A percentile compares a stretch with the other conserved stretches of the same genome.
These are phyloP conservation scores for Peromyscus polionotus DNA, from an alignment of 2,113 vertebrate genomes.

Conservation along the genomic window DNA sequence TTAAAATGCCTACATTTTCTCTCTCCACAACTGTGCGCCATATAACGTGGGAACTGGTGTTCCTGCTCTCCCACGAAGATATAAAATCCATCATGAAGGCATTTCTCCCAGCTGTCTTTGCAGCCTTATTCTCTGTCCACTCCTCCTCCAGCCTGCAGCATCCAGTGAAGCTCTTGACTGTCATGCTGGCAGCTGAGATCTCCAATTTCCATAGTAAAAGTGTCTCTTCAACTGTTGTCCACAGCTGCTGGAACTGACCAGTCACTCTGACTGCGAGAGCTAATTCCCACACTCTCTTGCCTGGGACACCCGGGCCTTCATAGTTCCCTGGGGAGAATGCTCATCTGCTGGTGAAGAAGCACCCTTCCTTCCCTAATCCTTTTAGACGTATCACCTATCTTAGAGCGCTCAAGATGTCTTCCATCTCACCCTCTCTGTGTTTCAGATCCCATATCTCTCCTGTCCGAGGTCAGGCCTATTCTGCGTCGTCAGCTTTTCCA, in stretches of 20 bases:
- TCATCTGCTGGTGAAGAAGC: neutral
- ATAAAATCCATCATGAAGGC: neutral
- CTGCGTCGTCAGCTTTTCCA: neutral
- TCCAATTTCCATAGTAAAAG: conserved; percentile 21
- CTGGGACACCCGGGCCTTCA: neutral
- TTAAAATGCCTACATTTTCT: neutral
- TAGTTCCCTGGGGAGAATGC: neutral
- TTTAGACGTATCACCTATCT: neutral
- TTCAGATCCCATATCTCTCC: neutral
- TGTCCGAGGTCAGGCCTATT: neutral
- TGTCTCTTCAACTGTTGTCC: neutral
- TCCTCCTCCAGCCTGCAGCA: neutral
- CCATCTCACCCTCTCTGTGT: neutral
- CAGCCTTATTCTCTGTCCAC: neutral
- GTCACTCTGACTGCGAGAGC: neutral
- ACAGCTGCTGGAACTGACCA: neutral
- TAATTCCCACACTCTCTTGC: neutral
- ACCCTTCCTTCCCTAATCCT: neutral
- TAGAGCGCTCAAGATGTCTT: neutral
- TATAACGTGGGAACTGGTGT: neutral
- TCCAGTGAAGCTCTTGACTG: neutral
- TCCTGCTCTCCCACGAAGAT: neutral
- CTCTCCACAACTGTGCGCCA: too few relatives aligned
- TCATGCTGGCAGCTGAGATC: neutral
- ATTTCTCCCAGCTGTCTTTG: neutral